Conservation (phyloP, 2,888 invertebrate species). For the Scrobipalpa atriplicella region DNA sequence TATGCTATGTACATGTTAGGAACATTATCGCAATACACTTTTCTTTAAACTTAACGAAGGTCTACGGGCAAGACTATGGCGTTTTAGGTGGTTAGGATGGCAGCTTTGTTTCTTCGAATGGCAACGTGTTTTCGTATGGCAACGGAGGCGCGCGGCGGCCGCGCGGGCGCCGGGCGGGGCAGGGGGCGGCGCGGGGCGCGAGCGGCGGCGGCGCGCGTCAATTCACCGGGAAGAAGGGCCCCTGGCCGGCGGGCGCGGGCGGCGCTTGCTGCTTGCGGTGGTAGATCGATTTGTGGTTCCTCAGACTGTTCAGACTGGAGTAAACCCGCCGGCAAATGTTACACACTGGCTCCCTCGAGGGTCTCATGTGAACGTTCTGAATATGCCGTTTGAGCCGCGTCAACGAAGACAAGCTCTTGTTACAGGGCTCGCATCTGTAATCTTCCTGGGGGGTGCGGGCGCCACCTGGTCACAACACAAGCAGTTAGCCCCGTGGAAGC, state of each 20-base stretch:
- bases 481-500: slow-evolving; percentile 80
- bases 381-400: slow-evolving; percentile 95
- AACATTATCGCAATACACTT: slow-evolving; percentile 75
- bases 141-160: slow-evolving; percentile 34
- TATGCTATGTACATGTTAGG: slow-evolving; percentile 82
- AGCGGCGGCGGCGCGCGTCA: slow-evolving; percentile 65
- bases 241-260: slow-evolving; percentile 62
- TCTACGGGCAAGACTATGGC: slow-evolving; percentile 81
- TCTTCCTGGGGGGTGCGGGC: slow-evolving; percentile 91
- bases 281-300: slow-evolving; percentile 97
- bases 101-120: slow-evolving; percentile 72
- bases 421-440: slow-evolving; percentile 95
- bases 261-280: slow-evolving; percentile 92
- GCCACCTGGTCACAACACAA: slow-evolving; percentile 86
- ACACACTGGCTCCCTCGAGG: slow-evolving; percentile 95
- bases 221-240: slow-evolving; percentile 76
- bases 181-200: slow-evolving; percentile 43
- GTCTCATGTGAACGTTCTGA: slow-evolving; percentile 95
- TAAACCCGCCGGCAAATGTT: slow-evolving; percentile 96
- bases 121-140: slow-evolving; percentile 53
- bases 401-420: slow-evolving; percentile 93
- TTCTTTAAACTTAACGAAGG: slow-evolving; percentile 72
- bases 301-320: slow-evolving; percentile 94
- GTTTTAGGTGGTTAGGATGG: slow-evolving; percentile 77
- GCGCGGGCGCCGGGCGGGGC: slow-evolving; percentile 37